Evolutionary conservation across 1,140 invertebrate species (phyloP), one percentile per base, ranked within the genome.

Genomic region (Dendrolimus kikuchii): DNA sequence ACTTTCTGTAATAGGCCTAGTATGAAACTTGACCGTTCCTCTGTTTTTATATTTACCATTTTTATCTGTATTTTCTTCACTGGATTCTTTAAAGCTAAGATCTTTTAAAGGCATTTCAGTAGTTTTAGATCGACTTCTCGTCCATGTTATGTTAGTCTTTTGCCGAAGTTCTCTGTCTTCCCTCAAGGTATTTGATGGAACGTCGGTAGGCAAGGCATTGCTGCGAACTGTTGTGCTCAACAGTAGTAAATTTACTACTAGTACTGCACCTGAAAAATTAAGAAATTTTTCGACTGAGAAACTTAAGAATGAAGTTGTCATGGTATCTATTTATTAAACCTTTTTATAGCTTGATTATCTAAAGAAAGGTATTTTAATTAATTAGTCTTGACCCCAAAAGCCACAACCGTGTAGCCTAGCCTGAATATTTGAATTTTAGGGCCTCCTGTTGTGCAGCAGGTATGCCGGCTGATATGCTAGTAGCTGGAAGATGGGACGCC

Each of bases 1-100:
- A 49, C 68, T 74, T 65, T 64, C 69, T 43, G 79, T 81, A 10
- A 65, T 75, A 10, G 77, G 65, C 64, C 78, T 81, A n/a, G 74
- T 38, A 46, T 67, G 61, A 60, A 73, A 86, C 59, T 71, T 68
- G 7, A 83, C 64, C 53, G 78, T 83, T 75, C 83, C 83, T 58
- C 83, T 75, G 46, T 82, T 73, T 62, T 86, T 86, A 50, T 82
- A 84, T 70, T 86, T 86, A 23, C 74, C 75, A 67, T 84, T 84
- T 68, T 83, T 83, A 38, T 86, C 80, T 53, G 73, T 71, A 38
- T 81, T 65, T 60, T 86, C 83, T 56, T 84, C 78, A 43, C 60
- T 64, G 3, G 74, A 68, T 43, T 79, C 78, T 72, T 86, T 79
- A 42, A 77, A 77, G 42, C 74, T 72, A 43, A 86, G 51, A 61